Evolutionary conservation across 2,888 invertebrate genomes (phyloP), one percentile per base, ranked within the genome.

Genomic region (Aspidapion aeneum): DNA sequence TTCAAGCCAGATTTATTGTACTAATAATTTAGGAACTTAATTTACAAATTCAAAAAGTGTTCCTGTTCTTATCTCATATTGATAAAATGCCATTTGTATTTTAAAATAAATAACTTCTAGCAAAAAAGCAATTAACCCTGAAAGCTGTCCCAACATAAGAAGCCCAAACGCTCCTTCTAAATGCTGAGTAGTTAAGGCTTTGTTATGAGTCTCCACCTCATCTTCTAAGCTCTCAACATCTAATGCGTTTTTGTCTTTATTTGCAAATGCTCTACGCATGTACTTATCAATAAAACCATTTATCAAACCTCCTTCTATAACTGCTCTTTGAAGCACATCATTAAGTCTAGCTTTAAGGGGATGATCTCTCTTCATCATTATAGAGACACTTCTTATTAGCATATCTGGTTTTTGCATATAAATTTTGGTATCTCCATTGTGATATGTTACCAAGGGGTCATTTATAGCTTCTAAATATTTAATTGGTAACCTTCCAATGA

Each of bases 311-410:
- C 87, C 87, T 63, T 78, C 76, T 57, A 85, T 83, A 35, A 82
- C 79, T 67, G 86, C 78, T 9, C 75, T 66, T 0, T 78, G 75
- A 21, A 87, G 78, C 1, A 81, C 78, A 18, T 69, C 67, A 3
- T 86, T 83, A 71, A 87, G 81, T 35, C 78, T 76, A 2, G 72
- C 69, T 65, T 84, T 76, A 57, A 84, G 82, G 0, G 86, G 84
- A 65, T 84, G 86, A 1, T 87, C 87, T 69, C 74, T 79, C 49
- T 79, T 70, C 65, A 83, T 79, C 1, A 87, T 80, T 71, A 86
- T 82, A 70, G 85, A 84, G 57, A 86, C 71, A 1, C 84, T 81
- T 18, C 85, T 84, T 0, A 81, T 77, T 66, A 86, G 84, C 12
- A 83, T 79, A 61, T 82, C 80, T 0, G 70, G 61, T 0, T 67